phyloP scores from a whole-genome alignment of 2,113 vertebrate genomes.

The Engraulis encrasicolus region DNA sequence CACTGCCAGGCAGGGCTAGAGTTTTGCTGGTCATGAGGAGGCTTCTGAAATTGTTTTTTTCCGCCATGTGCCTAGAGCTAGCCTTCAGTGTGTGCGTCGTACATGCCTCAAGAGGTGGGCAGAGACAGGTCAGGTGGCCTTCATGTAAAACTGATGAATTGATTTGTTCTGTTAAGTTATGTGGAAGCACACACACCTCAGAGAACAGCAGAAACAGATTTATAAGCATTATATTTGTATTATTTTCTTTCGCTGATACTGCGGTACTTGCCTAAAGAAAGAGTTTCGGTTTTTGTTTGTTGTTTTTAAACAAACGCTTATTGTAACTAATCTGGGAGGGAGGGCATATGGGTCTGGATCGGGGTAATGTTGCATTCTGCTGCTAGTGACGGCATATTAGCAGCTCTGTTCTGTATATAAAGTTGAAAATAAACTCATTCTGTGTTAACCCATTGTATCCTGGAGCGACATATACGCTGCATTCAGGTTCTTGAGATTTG shows the following conservation, averaged over 20 bases:
- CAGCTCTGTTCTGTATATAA: slow-evolving; percentile 37
- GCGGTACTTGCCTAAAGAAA: background rate
- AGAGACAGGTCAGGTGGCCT: slow-evolving; percentile 6
- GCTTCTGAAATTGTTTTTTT: background rate
- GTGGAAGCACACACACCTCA: background rate
- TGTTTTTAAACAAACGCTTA: slow-evolving; percentile 4
- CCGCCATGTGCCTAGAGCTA: slow-evolving; percentile 52
- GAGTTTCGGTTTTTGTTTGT: background rate
- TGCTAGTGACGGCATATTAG: background rate
- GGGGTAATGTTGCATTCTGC: background rate
- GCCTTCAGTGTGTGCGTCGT: background rate
- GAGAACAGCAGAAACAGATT: background rate
- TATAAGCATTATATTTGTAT: background rate
- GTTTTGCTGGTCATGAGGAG: background rate
- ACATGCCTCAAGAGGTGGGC: background rate
- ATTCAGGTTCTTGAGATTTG: no score
- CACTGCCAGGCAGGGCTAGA: slow-evolving; percentile 4
- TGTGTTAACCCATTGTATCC: no score
- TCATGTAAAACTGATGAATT: background rate
- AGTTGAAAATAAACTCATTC: slow-evolving; percentile 36
- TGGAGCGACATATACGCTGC: no score
- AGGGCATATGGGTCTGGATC: no score
- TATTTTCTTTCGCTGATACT: slow-evolving; percentile 13
- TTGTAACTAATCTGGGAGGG: background rate
- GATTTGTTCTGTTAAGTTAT: background rate